phyloP scores from a whole-genome alignment of 2,888 invertebrate species.

The Chrysodeixis includens region DNA sequence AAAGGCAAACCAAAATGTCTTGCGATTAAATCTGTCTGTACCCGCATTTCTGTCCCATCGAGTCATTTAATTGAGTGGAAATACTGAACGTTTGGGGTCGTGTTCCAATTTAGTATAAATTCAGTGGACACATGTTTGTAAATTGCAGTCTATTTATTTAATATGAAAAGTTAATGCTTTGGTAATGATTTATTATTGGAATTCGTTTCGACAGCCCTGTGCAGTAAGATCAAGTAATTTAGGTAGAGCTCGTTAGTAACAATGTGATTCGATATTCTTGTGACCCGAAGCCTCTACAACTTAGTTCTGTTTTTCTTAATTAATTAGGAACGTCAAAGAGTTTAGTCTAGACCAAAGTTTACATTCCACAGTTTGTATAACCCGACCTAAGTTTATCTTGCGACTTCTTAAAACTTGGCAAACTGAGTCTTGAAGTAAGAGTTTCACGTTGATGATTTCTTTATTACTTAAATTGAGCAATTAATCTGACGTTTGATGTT shows the following conservation, averaged over 20 bases:
- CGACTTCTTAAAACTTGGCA: constrained; percentile 39
- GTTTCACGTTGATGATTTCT: constrained; percentile 4
- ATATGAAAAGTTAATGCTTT: constrained; percentile 45
- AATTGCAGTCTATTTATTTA: constrained; percentile 53
- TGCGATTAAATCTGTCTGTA: constrained; percentile 80
- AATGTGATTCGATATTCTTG: constrained; percentile 3
- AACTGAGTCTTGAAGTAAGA: constrained; percentile 25
- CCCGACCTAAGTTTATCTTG: constrained; percentile 32
- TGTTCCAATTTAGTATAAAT: constrained; percentile 70
- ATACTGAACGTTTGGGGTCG: constrained; percentile 69
- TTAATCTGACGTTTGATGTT: not conserved
- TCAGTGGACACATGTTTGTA: constrained; percentile 64
- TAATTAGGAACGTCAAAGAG: constrained; percentile 36
- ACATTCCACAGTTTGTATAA: constrained; percentile 37
- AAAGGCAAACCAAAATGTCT: constrained; percentile 78
- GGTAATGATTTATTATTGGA: constrained; percentile 35
- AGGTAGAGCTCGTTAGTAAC: not conserved
- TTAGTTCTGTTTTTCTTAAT: constrained; percentile 39
- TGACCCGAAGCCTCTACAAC: constrained; percentile 17
- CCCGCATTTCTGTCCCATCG: constrained; percentile 80
- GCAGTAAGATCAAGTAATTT: no score
- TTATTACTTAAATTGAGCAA: not conserved
- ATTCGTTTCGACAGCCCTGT: constrained; percentile 1
- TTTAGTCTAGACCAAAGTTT: constrained; percentile 37
- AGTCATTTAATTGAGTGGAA: constrained; percentile 82